A percentile compares a stretch with the other conserved stretches of the same genome.
Evolutionary conservation across 2,888 invertebrate genomes (phyloP).

Genomic region (Sarcophaga subvicina): DNA sequence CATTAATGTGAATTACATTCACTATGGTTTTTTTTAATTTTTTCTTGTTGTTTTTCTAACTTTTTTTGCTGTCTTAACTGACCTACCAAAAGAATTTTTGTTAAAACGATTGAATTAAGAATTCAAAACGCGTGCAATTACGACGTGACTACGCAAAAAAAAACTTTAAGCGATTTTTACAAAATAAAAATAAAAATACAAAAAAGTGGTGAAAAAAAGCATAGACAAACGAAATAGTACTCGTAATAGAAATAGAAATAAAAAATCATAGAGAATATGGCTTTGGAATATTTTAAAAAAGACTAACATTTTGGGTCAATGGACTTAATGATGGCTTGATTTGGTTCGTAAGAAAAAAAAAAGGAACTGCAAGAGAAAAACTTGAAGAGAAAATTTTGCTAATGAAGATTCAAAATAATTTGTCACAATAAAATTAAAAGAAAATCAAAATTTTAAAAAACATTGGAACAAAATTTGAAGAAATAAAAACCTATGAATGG

Average conservation of each 20-base stretch:
- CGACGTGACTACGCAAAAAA: constrained; percentile 61
- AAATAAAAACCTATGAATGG: too few species aligned
- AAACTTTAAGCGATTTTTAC: not conserved
- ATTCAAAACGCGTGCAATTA: constrained; percentile 49
- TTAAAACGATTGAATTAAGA: constrained; percentile 35
- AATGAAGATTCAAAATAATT: too few species aligned
- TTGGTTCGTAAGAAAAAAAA: not conserved
- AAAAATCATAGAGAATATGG: not conserved
- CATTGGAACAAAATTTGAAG: too few species aligned
- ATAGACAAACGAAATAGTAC: not conserved
- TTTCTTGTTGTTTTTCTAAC: not conserved
- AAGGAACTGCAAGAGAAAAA: too few species aligned
- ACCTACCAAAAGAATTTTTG: constrained; percentile 68
- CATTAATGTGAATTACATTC: constrained; percentile 14
- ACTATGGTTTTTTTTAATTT: not conserved
- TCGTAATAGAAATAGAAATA: not conserved
- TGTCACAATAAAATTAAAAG: too few species aligned
- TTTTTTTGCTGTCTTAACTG: constrained; percentile 46
- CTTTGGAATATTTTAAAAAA: not conserved
- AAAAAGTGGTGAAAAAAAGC: not conserved
- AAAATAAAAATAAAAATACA: not conserved
- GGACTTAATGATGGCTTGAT: not conserved
- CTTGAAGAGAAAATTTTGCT: too few species aligned
- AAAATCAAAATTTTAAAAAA: too few species aligned
- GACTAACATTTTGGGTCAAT: not conserved